Base-by-base conservation (phyloP, 2,888 invertebrate species). In the Cheilosia urbana region DNA sequence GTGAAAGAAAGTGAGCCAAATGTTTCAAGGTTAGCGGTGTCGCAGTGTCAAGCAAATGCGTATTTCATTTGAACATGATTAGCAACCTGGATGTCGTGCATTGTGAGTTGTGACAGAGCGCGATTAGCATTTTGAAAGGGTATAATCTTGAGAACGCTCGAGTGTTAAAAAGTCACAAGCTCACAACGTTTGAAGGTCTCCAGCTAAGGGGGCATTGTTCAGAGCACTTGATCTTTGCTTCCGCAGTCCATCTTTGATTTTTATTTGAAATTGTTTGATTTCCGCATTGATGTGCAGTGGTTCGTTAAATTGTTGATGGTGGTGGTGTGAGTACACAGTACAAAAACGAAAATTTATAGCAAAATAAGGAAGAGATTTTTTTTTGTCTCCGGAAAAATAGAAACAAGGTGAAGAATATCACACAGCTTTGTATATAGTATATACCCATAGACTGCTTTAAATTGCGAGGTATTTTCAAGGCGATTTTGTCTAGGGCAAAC, bases 181-280 rank as follows among this genome's bases (percentile, higher is more conserved):
- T 62, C 19, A 58, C 40, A 40, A 30, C 19, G 57, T 51, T 49
- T 21, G 58, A 76, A 76, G 76, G 76, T 68, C 51, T 68, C 42
- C 13, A 42, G 21, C 42, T 13, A 24, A 34, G 57, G 76, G 66
- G 49, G 65, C 66, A 76, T 66, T 76, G 76, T 66, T 58, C 58
- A 76, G 58, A 40, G 21, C 76, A 76, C 76, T 68, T 68, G 60
- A 76, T 60, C 76, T 68, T 68, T 42, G 76, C 68, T 76, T 76
- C 66, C 66, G 76, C 42, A 60, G 76, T 42, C 60, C 58, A 45
- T 76, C 51, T 76, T 68, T 51, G 27, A 30, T 27, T 51, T 42
- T 11, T 13, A 51, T 40, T 57, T 37, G 45, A 15, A 42, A 58
- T 58, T 57, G 13, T 75, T 40, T 65, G 63, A 60, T 76, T 76